phyloP scores from a whole-genome alignment of 2,113 vertebrate species.

The Hippoglossus stenolepis region DNA sequence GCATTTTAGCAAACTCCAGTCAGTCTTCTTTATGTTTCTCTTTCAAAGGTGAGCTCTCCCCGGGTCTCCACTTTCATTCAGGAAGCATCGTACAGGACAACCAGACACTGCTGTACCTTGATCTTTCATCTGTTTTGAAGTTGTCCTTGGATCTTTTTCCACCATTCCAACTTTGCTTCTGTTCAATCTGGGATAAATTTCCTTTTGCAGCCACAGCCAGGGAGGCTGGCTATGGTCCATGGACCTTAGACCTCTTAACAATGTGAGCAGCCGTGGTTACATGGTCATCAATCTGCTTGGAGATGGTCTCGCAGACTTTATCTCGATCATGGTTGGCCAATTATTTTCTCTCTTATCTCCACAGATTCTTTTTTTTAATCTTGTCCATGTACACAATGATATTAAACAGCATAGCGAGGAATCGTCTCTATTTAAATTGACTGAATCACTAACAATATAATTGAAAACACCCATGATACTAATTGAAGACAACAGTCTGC shows the following conservation, averaged over 20 bases:
- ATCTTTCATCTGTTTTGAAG: not conserved
- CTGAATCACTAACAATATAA: not conserved
- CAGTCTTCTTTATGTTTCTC: not conserved
- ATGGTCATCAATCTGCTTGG: not conserved
- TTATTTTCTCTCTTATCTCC: not conserved
- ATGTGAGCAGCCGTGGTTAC: not conserved
- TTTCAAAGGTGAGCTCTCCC: not conserved
- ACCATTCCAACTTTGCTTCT: not conserved
- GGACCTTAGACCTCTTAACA: not conserved
- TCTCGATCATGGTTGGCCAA: not conserved
- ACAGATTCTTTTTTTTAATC: not conserved
- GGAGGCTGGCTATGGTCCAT: not conserved
- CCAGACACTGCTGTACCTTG: not conserved
- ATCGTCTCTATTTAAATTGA: no score
- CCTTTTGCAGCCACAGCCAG: not conserved
- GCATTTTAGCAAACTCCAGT: not conserved
- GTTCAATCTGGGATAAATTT: not conserved
- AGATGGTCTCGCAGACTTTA: not conserved
- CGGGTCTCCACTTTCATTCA: not conserved
- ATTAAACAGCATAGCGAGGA: not conserved
- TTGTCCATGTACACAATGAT: not conserved
- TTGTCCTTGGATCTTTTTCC: not conserved
- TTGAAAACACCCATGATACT: not conserved
- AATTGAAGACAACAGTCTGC: no score
- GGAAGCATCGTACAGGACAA: not conserved